Evolutionary conservation across 1,140 invertebrate genomes (phyloP), one percentile per base, ranked within the genome.

Genomic region (Leptopilina clavipes): DNA sequence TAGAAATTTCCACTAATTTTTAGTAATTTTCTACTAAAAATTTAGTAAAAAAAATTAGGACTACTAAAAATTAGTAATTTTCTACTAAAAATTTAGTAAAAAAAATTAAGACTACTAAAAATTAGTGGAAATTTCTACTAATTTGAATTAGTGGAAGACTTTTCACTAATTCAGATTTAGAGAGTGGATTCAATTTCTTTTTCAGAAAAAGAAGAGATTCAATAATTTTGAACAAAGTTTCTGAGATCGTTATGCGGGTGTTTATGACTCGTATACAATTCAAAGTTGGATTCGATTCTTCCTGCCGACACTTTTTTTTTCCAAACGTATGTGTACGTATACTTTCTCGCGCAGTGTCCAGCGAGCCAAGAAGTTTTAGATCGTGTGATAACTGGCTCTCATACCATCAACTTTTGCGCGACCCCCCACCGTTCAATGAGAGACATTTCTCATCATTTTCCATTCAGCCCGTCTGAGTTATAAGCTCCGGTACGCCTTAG

Each of bases 361-460:
- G 5, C 43, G 48, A 75, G 59, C 71, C 5, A 74, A 73, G 75
- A 56, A 82, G 83, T 84, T 79, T 83, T 83, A 83, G 86, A 86
- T 86, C 82, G 85, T 84, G 83, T 83, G 85, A 85, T 87, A 85
- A 84, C 79, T 82, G 82, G 78, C 80, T 79, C 74, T 76, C 81
- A 79, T 77, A 81, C 79, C 78, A 76, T 65, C 75, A 75, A 79
- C 52, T 73, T 43, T 73, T 8, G 76, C 76, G 70, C 77, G 88
- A 89, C 88, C 87, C 87, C 88, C 88, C 86, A 88, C 81, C 84
- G 88, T 85, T 88, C 86, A 88, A 88, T 88, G 87, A 89, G 87
- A 89, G 87, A 88, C 87, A 89, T 89, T 89, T 89, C 88, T 89
- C 88, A 89, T 89, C 87, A 89, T 89, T 89, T 89, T 87, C 88